These are phyloP conservation scores for Brachyalestes nurse DNA, from an alignment of 2,797 vertebrate species.

Conservation along the genomic window DNA sequence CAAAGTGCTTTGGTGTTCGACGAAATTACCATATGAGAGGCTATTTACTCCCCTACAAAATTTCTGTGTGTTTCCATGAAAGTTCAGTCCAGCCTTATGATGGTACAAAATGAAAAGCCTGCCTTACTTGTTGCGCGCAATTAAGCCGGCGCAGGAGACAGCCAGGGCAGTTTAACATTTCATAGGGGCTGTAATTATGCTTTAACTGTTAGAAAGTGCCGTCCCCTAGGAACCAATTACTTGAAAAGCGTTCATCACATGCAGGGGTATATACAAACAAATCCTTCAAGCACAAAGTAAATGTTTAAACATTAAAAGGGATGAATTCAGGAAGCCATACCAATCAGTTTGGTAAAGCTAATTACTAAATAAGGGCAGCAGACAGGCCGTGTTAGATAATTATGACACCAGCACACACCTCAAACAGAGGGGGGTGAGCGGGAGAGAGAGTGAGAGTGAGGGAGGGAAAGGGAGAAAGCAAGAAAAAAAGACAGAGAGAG, in stretches of 20 bases:
- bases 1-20: slow-evolving; percentile 84
- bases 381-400: slow-evolving; percentile 92
- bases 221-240: slow-evolving; percentile 99
- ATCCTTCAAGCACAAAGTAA: slow-evolving; percentile 99
- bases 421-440: slow-evolving; percentile 60
- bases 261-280: slow-evolving; percentile 98
- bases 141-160: slow-evolving; percentile 91
- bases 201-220: slow-evolving; percentile 94
- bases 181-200: slow-evolving; percentile 96
- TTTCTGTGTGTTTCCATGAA: slow-evolving; percentile 86
- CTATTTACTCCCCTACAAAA: slow-evolving; percentile 90
- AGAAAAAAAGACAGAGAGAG: slow-evolving; percentile 17
- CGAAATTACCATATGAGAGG: slow-evolving; percentile 90
- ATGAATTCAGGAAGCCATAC: slow-evolving; percentile 89
- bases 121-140: slow-evolving; percentile 97
- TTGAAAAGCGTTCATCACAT: slow-evolving; percentile 96
- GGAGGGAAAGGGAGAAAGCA: not conserved
- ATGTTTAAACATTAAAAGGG: slow-evolving; percentile 98
- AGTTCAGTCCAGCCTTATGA: slow-evolving; percentile 89
- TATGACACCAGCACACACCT: slow-evolving; percentile 87
- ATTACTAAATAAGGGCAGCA: slow-evolving; percentile 96
- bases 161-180: slow-evolving; percentile 94
- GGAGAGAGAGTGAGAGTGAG: slow-evolving; percentile 43
- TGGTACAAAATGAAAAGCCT: slow-evolving; percentile 89
- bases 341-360: slow-evolving; percentile 92